A percentile compares a stretch with the other conserved stretches of the same genome.
Conservation (phyloP, 2,113 vertebrate species). For the Melanerpes formicivorus region DNA sequence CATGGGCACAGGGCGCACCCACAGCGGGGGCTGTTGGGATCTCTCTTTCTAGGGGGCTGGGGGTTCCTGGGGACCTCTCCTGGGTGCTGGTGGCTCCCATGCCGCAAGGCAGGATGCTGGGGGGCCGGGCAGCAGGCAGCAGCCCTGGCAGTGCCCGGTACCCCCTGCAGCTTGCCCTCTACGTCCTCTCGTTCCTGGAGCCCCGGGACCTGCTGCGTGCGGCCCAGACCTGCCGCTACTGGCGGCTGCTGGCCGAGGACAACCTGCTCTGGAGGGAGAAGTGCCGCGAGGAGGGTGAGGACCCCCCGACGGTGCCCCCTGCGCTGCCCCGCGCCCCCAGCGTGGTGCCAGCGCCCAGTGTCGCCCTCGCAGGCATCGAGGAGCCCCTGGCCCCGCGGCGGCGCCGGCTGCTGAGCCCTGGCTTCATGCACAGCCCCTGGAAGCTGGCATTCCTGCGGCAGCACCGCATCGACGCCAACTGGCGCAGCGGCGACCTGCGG, state of each 20-base stretch:
- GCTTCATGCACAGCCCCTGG: conserved; percentile 76
- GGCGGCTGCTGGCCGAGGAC: conserved; percentile 59
- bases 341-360: too few relatives aligned
- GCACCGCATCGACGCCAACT: conserved; percentile 70
- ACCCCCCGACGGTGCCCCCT: not conserved
- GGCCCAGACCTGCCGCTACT: conserved; percentile 66
- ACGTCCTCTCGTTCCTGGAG: conserved; percentile 56
- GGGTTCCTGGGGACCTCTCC: too few relatives aligned
- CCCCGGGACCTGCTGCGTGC: conserved; percentile 67
- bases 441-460: conserved; percentile 70
- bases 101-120: too few relatives aligned
- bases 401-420: conserved; percentile 56
- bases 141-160: too few relatives aligned
- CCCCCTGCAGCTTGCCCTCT: conserved; percentile 29
- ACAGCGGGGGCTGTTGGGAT: too few relatives aligned
- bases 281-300: conserved; percentile 64
- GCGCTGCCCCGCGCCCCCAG: too few relatives aligned
- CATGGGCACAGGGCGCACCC: too few relatives aligned
- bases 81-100: too few relatives aligned
- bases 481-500: conserved; percentile 65
- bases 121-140: too few relatives aligned
- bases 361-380: conserved; percentile 42
- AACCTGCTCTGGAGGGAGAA: conserved; percentile 74
- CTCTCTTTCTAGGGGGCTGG: too few relatives aligned
- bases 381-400: conserved; percentile 64